Evolutionary conservation across 2,888 invertebrate species (phyloP).

Genomic region (Pediacus dermestoides): DNA sequence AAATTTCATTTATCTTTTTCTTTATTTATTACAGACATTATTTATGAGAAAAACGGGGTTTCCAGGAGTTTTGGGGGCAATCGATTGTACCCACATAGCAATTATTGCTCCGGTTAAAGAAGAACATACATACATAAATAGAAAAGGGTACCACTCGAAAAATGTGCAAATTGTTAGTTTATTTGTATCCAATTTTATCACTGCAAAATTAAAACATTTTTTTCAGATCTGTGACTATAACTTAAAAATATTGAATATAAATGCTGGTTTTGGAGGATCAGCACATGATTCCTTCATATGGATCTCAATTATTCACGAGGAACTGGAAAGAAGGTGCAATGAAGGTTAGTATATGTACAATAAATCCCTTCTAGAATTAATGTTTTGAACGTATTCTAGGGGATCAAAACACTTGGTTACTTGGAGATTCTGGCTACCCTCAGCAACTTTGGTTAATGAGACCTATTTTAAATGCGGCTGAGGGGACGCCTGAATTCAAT

Average conservation of each 20-base stretch:
- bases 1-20: no score
- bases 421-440: constrained; percentile 1
- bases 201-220: background rate
- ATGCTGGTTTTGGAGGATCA: background rate
- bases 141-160: constrained; percentile 4
- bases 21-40: no score
- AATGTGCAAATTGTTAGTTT: constrained; percentile 4
- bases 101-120: background rate
- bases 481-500: constrained; percentile 1
- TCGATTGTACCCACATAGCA: constrained; percentile 2
- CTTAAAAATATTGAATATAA: background rate
- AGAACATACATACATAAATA: constrained; percentile 1
- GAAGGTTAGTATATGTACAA: background rate
- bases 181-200: background rate
- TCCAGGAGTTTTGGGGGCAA: background rate
- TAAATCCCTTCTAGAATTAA: background rate
- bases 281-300: background rate
- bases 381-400: background rate
- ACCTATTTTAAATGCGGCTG: background rate
- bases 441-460: constrained; percentile 1
- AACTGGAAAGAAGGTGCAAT: background rate
- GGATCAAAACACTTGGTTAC: background rate
- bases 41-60: background rate
- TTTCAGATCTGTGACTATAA: constrained; percentile 1
- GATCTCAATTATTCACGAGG: background rate